Evolutionary conservation across 2,888 invertebrate species (phyloP).

Genomic region (Chrysotoxum bicinctum): DNA sequence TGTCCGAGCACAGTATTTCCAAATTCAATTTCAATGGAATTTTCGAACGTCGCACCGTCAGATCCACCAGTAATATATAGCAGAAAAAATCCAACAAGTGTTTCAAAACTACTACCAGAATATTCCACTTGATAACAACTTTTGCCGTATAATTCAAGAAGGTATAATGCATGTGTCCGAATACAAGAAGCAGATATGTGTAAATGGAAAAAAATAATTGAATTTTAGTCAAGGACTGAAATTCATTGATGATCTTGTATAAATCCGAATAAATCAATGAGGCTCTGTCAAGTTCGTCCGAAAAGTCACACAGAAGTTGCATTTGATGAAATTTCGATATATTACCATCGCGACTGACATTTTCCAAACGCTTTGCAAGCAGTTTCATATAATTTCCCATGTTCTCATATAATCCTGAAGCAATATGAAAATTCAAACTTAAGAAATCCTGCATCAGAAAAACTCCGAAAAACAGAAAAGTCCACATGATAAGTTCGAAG

Average conservation of each 20-base stretch:
- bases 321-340: not conserved
- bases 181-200: not conserved
- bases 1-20: not conserved
- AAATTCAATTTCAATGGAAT: not conserved
- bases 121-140: not conserved
- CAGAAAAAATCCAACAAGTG: not conserved
- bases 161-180: not conserved
- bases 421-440: not conserved
- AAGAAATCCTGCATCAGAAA: not conserved
- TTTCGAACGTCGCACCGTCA: not conserved
- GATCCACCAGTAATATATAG: not conserved
- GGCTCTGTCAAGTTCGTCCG: not conserved
- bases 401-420: not conserved
- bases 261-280: not conserved
- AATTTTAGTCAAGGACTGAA: not conserved
- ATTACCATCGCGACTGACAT: rapidly evolving
- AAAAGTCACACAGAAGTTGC: not conserved
- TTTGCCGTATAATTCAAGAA: not conserved
- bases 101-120: not conserved
- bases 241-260: not conserved
- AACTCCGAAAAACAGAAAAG: not conserved
- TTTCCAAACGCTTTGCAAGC: not conserved
- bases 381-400: not conserved
- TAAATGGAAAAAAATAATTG: not conserved
- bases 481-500: not conserved